Evolutionary conservation across 2,113 vertebrate genomes (phyloP).

Genomic region (Charadrius vociferus): DNA sequence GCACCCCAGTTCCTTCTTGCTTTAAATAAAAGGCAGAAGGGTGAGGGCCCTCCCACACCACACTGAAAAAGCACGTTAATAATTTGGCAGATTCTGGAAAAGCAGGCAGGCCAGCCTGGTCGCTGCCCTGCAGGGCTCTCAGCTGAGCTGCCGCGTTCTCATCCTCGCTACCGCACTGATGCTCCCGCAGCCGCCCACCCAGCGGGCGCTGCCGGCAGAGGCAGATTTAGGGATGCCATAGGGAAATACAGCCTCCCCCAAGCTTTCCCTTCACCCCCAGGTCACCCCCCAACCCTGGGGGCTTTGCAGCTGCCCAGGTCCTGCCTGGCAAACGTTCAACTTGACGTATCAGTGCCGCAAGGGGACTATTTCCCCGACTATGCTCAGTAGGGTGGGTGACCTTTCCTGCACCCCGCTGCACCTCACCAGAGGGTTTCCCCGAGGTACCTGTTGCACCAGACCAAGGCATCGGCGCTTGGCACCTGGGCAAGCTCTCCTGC

Average conservation of each 20-base stretch:
- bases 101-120: background rate
- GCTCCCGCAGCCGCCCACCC: background rate
- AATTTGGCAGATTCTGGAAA: slow-evolving; percentile 46
- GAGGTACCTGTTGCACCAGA: background rate
- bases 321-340: background rate
- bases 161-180: accelerated
- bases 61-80: background rate
- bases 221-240: background rate
- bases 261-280: background rate
- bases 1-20: background rate
- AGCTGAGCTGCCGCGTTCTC: background rate
- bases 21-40: background rate
- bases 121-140: background rate
- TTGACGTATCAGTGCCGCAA: accelerated
- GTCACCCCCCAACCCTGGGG: background rate
- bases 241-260: background rate
- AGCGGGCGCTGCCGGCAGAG: accelerated
- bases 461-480: background rate
- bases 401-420: background rate
- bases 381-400: background rate
- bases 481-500: background rate
- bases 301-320: background rate
- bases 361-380: accelerated
- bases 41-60: background rate
- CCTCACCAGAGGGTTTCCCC: background rate